Conservation (phyloP, 2,888 invertebrate species). For the Thereva unica region DNA sequence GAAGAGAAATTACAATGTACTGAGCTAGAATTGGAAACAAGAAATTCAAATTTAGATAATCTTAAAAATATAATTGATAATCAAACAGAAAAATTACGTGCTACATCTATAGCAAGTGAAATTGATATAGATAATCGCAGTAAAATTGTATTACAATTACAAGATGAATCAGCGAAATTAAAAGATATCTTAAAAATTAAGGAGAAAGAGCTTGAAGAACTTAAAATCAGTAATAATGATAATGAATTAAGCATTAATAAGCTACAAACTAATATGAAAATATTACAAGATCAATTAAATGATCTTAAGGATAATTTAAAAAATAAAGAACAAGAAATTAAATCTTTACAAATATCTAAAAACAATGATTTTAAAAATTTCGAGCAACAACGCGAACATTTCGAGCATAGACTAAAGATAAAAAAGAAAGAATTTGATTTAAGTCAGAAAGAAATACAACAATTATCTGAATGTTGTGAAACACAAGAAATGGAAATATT, state of each 20-base stretch:
- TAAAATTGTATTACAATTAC: neutral
- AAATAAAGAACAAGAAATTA: conserved; percentile 1
- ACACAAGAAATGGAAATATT: too few species aligned
- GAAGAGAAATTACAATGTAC: too few species aligned
- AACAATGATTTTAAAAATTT: conserved; percentile 9
- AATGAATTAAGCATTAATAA: too few species aligned
- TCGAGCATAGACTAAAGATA: neutral
- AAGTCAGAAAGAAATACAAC: neutral
- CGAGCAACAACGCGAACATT: neutral
- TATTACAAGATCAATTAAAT: neutral
- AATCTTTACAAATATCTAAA: neutral
- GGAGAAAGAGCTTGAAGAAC: too few species aligned
- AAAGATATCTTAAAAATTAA: too few species aligned
- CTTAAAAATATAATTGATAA: neutral
- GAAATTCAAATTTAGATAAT: neutral
- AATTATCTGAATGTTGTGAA: too few species aligned
- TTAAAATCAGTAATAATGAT: too few species aligned
- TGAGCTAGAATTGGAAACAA: too few species aligned
- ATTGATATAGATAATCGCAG: neutral
- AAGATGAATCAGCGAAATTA: neutral
- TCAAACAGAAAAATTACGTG: neutral
- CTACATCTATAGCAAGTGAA: too few species aligned
- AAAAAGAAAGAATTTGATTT: too few species aligned
- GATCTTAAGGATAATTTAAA: neutral
- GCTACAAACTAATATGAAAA: too few species aligned